A percentile compares a stretch with the other conserved stretches of the same genome.
These are phyloP conservation scores for Trimorus sp. DNA, from an alignment of 2,888 invertebrate species.

Conservation along the genomic window DNA sequence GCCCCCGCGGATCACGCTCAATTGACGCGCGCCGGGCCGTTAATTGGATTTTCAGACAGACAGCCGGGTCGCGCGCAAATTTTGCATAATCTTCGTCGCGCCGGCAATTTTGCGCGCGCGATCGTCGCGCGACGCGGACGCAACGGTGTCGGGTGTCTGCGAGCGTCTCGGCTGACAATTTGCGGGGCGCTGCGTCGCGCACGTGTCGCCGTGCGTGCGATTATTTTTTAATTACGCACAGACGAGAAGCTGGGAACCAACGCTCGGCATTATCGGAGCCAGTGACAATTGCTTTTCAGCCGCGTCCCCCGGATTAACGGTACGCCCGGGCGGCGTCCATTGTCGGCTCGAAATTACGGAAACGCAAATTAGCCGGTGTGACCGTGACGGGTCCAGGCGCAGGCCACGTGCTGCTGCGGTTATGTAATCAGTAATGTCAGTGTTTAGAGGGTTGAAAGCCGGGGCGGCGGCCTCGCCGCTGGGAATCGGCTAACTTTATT, in stretches of 20 bases:
- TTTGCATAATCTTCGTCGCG: slow-evolving; percentile 49
- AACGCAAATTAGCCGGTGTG: slow-evolving; percentile 81
- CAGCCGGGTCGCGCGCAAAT: slow-evolving; percentile 15
- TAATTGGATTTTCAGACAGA: slow-evolving; percentile 50
- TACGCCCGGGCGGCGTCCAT: slow-evolving; percentile 59
- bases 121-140: slow-evolving; percentile 2
- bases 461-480: slow-evolving; percentile 67
- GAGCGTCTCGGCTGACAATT: slow-evolving; percentile 48
- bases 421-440: slow-evolving; percentile 79
- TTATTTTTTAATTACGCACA: slow-evolving; percentile 55
- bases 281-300: slow-evolving; percentile 50
- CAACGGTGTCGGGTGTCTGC: slow-evolving; percentile 36
- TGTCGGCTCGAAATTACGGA: slow-evolving; percentile 77
- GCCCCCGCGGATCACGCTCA: slow-evolving; percentile 10
- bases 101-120: slow-evolving; percentile 42
- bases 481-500: slow-evolving; percentile 67
- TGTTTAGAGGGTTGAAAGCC: slow-evolving; percentile 75
- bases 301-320: slow-evolving; percentile 48
- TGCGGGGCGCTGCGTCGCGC: slow-evolving; percentile 35
- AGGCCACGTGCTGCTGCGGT: slow-evolving; percentile 79
- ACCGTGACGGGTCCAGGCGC: slow-evolving; percentile 79
- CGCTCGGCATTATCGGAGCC: slow-evolving; percentile 59
- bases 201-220: slow-evolving; percentile 6
- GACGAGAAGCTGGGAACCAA: slow-evolving; percentile 59
- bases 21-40: slow-evolving; percentile 36